A percentile compares a stretch with the other conserved stretches of the same genome.
These are phyloP conservation scores for Drosophila basisetae DNA, from an alignment of 2,888 invertebrate genomes.

Conservation along the genomic window DNA sequence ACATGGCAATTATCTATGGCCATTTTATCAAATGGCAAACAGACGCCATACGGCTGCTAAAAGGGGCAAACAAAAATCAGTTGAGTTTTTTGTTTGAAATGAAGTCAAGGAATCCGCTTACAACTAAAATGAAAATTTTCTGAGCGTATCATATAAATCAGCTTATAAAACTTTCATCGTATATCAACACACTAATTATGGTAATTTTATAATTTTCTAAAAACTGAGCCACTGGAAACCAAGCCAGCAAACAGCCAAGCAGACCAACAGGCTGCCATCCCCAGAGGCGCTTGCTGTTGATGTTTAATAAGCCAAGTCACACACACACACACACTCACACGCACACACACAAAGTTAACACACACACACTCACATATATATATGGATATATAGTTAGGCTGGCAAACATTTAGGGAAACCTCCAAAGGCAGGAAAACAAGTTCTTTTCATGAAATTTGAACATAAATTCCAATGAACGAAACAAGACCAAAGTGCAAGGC, in stretches of 20 bases:
- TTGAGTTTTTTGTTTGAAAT: not conserved
- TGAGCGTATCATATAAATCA: constrained; percentile 67
- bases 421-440: constrained; percentile 64
- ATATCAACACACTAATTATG: constrained; percentile 75
- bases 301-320: constrained; percentile 68
- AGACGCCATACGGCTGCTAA: constrained; percentile 15
- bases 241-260: constrained; percentile 8
- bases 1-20: constrained; percentile 37
- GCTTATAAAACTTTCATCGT: constrained; percentile 74
- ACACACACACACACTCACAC: constrained; percentile 18
- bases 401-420: constrained; percentile 39
- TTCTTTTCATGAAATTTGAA: constrained; percentile 76
- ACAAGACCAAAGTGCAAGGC: constrained; percentile 71
- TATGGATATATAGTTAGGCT: constrained; percentile 1
- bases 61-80: not conserved
- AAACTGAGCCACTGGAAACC: constrained; percentile 43
- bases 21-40: constrained; percentile 38
- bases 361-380: constrained; percentile 12
- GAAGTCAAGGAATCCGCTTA: constrained; percentile 48
- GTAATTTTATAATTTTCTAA: constrained; percentile 75
- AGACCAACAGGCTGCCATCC: constrained; percentile 31
- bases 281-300: constrained; percentile 70
- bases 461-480: constrained; percentile 76
- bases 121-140: constrained; percentile 37
- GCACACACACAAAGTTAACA: not conserved